phyloP scores from a whole-genome alignment of 2,888 invertebrate genomes.

The Nudaria mundana region DNA sequence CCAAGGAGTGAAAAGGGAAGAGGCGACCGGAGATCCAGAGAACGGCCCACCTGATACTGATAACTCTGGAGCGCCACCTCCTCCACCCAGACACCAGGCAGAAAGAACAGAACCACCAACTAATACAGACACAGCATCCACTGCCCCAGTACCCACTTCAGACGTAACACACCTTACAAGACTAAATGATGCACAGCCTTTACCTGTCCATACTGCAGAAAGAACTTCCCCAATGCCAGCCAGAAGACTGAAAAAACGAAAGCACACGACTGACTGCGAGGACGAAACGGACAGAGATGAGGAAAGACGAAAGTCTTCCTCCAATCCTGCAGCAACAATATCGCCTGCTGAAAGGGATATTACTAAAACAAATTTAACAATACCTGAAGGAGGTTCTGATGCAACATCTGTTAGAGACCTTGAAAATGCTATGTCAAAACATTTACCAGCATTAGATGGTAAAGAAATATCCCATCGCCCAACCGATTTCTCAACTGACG shows the following conservation, averaged over 20 bases:
- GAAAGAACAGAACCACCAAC: slow-evolving; percentile 68
- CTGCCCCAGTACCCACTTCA: slow-evolving; percentile 66
- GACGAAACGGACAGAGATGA: slow-evolving; percentile 71
- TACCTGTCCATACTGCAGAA: slow-evolving; percentile 68
- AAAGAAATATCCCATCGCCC: slow-evolving; percentile 84
- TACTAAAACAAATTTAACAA: slow-evolving; percentile 60
- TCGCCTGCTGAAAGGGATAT: slow-evolving; percentile 71
- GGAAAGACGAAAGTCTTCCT: slow-evolving; percentile 67
- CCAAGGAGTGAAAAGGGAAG: slow-evolving; percentile 91
- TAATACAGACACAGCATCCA: slow-evolving; percentile 62
- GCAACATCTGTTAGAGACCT: slow-evolving; percentile 92
- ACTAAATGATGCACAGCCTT: slow-evolving; percentile 64
- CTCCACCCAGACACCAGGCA: slow-evolving; percentile 58
- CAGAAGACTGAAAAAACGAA: slow-evolving; percentile 81
- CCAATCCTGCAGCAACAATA: slow-evolving; percentile 65
- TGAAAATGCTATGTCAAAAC: slow-evolving; percentile 98
- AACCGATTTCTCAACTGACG: slow-evolving; percentile 94
- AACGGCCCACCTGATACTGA: slow-evolving; percentile 94
- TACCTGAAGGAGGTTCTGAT: slow-evolving; percentile 65
- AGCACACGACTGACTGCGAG: slow-evolving; percentile 68
- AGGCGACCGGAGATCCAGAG: slow-evolving; percentile 90
- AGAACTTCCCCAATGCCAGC: slow-evolving; percentile 82
- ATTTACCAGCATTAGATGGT: slow-evolving; percentile 85
- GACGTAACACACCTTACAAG: slow-evolving; percentile 72
- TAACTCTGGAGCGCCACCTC: slow-evolving; percentile 71